Conservation (phyloP, 2,797 vertebrate species). For the Mus minutoides region DNA sequence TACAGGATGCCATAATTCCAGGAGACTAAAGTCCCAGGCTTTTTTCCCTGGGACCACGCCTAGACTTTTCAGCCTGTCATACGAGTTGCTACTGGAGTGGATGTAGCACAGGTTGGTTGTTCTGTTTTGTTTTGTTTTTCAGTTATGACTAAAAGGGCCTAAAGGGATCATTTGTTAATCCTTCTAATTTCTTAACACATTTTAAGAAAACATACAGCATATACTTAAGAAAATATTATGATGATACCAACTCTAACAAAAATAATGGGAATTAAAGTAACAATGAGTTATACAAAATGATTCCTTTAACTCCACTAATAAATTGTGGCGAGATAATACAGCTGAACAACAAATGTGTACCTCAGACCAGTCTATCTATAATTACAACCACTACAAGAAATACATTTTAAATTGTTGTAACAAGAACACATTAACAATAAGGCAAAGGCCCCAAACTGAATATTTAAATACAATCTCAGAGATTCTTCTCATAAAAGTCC, state of each 20-base stretch:
- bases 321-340: constrained; percentile 33
- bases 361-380: neutral
- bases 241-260: neutral
- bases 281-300: constrained; percentile 32
- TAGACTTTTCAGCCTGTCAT: no score
- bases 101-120: no score
- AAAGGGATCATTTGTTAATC: neutral
- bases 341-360: neutral
- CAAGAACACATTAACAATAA: neutral
- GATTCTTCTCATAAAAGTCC: neutral
- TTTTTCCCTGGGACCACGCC: no score
- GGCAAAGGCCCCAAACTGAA: constrained; percentile 2
- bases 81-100: no score
- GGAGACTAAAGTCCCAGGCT: no score
- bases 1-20: no score
- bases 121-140: neutral
- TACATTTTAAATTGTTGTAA: neutral
- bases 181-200: neutral
- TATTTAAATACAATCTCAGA: neutral
- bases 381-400: neutral
- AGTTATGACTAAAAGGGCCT: neutral
- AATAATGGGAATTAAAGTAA: neutral
- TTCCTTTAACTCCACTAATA: constrained; percentile 15
- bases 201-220: neutral
- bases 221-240: neutral